These are phyloP conservation scores for Tetropium fuscum DNA, from an alignment of 2,888 invertebrate genomes.

Conservation along the genomic window DNA sequence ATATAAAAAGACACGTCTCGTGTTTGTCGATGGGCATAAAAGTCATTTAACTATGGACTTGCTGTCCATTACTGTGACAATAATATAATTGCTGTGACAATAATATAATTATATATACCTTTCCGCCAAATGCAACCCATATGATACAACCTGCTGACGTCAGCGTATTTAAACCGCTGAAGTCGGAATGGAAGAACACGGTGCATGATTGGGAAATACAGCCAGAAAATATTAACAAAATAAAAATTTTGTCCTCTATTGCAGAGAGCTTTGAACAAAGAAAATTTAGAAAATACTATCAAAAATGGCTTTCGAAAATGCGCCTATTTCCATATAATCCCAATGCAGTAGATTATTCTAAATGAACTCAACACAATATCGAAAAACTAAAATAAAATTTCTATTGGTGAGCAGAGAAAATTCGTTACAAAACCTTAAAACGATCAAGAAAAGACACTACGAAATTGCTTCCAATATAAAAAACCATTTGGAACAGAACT, in stretches of 20 bases:
- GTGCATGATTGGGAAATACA: constrained; percentile 6
- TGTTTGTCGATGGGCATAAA: constrained; percentile 50
- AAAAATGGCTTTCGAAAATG: constrained; percentile 18
- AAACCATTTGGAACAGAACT: constrained; percentile 2
- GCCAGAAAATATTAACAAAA: constrained; percentile 14
- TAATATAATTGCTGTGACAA: constrained; percentile 44
- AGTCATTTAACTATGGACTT: constrained; percentile 41
- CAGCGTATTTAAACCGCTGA: constrained; percentile 18
- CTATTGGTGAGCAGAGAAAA: not conserved
- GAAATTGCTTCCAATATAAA: not conserved
- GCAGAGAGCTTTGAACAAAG: not conserved
- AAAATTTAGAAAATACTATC: not conserved
- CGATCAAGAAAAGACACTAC: not conserved
- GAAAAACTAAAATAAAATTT: constrained; percentile 3
- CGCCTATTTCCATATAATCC: constrained; percentile 13
- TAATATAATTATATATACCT: constrained; percentile 43
- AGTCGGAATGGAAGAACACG: constrained; percentile 4
- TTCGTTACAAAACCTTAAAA: constrained; percentile 2
- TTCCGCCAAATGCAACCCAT: constrained; percentile 21
- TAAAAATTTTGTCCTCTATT: constrained; percentile 11
- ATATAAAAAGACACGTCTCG: constrained; percentile 37
- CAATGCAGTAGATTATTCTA: constrained; percentile 5
- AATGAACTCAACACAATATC: constrained; percentile 1
- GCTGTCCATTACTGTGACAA: too few species aligned
- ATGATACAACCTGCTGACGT: constrained; percentile 23